phyloP scores from a whole-genome alignment of 1,140 invertebrate genomes.

The Micrasema minimum region DNA sequence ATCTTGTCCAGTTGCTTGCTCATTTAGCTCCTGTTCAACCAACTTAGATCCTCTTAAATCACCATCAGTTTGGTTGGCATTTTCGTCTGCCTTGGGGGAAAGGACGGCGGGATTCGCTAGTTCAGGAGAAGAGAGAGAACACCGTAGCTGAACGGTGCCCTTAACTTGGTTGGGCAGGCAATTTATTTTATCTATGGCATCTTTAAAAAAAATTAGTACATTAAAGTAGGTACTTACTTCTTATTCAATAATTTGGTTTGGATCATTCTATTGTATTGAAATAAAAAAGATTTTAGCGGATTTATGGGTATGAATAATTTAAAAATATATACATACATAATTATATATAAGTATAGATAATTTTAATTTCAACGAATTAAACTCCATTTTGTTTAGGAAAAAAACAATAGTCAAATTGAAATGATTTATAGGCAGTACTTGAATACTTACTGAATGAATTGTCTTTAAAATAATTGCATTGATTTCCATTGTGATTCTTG shows the following conservation, averaged over 20 bases:
- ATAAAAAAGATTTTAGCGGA: too few relatives aligned
- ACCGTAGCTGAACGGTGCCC: constrained; percentile 28
- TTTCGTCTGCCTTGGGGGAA: constrained; percentile 1
- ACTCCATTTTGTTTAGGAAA: too few relatives aligned
- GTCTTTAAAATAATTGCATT: constrained; percentile 38
- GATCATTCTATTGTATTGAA: too few relatives aligned
- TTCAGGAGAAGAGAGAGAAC: constrained; percentile 50
- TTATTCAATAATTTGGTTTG: too few relatives aligned
- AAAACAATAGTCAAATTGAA: too few relatives aligned
- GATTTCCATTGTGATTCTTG: constrained; percentile 32
- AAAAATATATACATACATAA: too few relatives aligned
- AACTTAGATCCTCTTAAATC: constrained; percentile 1
- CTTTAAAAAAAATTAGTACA: constrained; percentile 20
- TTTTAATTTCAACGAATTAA: too few relatives aligned
- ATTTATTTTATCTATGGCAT: constrained; percentile 18
- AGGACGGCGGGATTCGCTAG: constrained; percentile 19
- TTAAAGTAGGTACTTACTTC: not conserved
- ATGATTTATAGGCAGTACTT: too few relatives aligned
- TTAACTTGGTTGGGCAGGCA: constrained; percentile 2
- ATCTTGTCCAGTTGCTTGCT: constrained; percentile 10
- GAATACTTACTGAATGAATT: constrained; percentile 38
- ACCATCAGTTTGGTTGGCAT: not conserved
- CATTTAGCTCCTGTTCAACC: not conserved
- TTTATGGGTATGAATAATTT: too few relatives aligned
- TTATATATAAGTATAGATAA: too few relatives aligned